Base-by-base conservation (phyloP, 2,888 invertebrate genomes). In the Argynnis bischoffii region DNA sequence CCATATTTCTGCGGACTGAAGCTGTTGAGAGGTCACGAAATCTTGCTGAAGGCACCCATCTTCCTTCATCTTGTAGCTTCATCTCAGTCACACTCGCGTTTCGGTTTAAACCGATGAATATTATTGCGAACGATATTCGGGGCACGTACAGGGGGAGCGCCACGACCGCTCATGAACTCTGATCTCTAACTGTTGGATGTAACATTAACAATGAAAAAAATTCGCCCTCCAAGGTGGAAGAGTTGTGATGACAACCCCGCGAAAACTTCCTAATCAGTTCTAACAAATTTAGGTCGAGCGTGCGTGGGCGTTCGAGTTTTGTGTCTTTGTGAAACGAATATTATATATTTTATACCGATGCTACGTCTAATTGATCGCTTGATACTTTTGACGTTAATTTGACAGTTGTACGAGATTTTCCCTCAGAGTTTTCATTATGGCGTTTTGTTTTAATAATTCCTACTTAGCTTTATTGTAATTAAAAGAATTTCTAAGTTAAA, bases 1-100 rank as follows among this genome's bases (percentile, higher is more conserved):
- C 90, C 92, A 93, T 93, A 93, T 93, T 93, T 93, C 88, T 92
- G 85, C 86, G 86, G 88, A 86, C 90, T 86, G 88, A 87, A 90
- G 87, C 87, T 84, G 90, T 83, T 90, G 92, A 92, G 90, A 92
- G 92, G 92, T 92, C 92, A 92, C 92, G 90, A 86, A 90, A 87
- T 91, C 91, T 90, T 87, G 87, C 86, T 81, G 83, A 84, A 84
- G 83, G 81, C 76, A 72, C 70, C 60, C 72, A 66, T 82, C 85
- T 77, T 81, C 74, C 75, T 90, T 80, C 65, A 53, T 67, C 81
- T 75, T 81, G 85, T 82, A 76, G 72, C 71, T 67, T 71, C 73
- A 78, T 90, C 90, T 73, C 81, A 73, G 63, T 89, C 83, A 50
- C 83, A 77, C 88, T 76, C 83, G 80, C 76, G 81, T 79, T 78